phyloP scores from a whole-genome alignment of 2,113 vertebrate species.

The Corythornis vintsioides region DNA sequence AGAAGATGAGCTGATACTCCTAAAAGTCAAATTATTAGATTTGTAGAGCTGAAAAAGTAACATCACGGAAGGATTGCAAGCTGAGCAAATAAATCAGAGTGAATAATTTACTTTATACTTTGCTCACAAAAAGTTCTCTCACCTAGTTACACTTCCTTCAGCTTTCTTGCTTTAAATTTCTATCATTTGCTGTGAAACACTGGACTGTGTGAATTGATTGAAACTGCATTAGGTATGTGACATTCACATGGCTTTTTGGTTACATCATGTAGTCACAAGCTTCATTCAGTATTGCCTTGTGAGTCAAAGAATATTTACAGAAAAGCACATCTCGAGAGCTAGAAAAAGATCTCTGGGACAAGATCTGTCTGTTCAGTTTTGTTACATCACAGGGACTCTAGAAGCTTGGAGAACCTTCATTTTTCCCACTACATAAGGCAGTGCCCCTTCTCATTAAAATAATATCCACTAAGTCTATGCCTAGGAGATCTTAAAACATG shows the following conservation, averaged over 20 bases:
- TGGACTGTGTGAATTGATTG: not conserved
- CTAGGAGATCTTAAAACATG: not conserved
- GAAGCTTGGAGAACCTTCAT: not conserved
- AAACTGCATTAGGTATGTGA: not conserved
- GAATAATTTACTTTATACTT: not conserved
- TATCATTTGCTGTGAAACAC: not conserved
- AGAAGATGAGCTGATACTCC: not conserved
- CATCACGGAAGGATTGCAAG: not conserved
- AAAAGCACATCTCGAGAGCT: not conserved
- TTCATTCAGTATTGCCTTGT: not conserved
- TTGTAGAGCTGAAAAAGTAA: conserved; percentile 17
- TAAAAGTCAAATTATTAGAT: conserved; percentile 51
- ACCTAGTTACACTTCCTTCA: not conserved
- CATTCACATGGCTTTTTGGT: not conserved
- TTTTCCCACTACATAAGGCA: not conserved
- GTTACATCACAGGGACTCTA: not conserved
- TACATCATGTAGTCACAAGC: not conserved
- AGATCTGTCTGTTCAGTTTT: not conserved
- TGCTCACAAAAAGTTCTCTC: not conserved
- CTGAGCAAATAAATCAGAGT: conserved; percentile 20
- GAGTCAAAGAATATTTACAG: not conserved
- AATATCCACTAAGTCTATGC: not conserved
- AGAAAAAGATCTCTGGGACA: not conserved
- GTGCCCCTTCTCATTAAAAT: not conserved
- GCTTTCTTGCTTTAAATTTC: not conserved